Base-by-base conservation (phyloP, 2,113 vertebrate species). In the Trichomycterus rosablanca region DNA sequence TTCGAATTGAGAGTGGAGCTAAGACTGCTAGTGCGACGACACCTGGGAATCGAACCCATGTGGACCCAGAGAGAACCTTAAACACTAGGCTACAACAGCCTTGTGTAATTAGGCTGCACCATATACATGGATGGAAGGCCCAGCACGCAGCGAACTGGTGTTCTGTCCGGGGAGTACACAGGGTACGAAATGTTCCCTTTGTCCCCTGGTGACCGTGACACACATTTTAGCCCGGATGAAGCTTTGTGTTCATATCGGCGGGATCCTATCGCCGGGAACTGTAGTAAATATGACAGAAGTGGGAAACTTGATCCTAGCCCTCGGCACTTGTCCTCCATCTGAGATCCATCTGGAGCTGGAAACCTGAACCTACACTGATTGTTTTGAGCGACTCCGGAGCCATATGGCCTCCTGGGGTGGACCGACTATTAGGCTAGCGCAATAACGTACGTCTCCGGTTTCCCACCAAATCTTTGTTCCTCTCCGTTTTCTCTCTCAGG, bases 351-450 rank as follows among this genome's bases (percentile, higher is more conserved):
- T 79, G 74, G 71, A 76, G 71, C 66, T 59, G 15, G 76, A 67
- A 82, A 84, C 67, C 62, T 52, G 76, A 82, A 72, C 72, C 55
- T 59, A 50, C 74, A 66, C 48, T 57, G 79, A 80, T 78, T 78
- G 76, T 80, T 80, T 76, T 67, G 61, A 72, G 70, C 71, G 73
- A 70, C 57, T 62, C 63, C 43, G 14, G 28, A 58, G 72, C 75
- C 82, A 81, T 82, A 78, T 82, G 81, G 81, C 67, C 74, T 20
- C 52, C 70, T 53, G 51, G 73, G 60, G 67, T 46, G 57, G 49
- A 58, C 16, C 68, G 69, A n/a, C 23, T 37, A 66, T 65, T 72
- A 70, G 70, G 63, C 59, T 80, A 78, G 77, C 71, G 77, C 82
- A 81, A 81, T 74, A 68, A 64, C 69, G 4, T 30, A 57, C 45